Conservation (phyloP, 2,888 invertebrate genomes). For the Morinoia aosen region DNA sequence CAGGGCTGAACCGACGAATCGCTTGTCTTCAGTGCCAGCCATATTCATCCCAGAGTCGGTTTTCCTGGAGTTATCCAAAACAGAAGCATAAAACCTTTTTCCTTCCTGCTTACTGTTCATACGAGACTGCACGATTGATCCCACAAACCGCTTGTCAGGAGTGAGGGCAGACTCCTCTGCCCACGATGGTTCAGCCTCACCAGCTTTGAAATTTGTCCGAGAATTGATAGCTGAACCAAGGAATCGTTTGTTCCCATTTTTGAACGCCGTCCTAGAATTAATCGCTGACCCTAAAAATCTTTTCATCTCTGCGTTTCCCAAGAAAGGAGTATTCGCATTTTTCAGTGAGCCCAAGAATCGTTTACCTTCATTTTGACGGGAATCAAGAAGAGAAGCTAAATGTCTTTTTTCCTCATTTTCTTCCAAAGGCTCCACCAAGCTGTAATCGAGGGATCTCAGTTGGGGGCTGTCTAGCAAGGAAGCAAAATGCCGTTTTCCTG, state of each 20-base stretch:
- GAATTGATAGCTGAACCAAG: conserved; percentile 32
- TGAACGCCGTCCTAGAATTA: conserved; percentile 35
- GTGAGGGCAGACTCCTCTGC: neutral
- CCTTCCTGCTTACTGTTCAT: neutral
- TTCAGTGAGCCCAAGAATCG: conserved; percentile 33
- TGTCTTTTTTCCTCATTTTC: conserved; percentile 38
- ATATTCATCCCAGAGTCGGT: neutral
- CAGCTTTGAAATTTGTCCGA: neutral
- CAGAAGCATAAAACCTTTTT: conserved; percentile 20
- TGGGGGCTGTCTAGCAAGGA: conserved; percentile 27
- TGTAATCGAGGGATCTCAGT: neutral
- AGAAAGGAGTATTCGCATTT: conserved; percentile 24
- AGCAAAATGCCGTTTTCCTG: conserved; percentile 49
- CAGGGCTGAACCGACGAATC: conserved; percentile 29
- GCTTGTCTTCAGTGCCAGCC: neutral
- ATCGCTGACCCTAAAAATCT: conserved; percentile 44
- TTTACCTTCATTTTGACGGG: conserved; percentile 6
- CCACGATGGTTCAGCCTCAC: neutral
- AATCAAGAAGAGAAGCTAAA: neutral
- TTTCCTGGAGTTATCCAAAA: conserved; percentile 35
- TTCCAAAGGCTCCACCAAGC: conserved; percentile 9
- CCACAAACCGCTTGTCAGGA: conserved; percentile 24
- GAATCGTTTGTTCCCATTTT: conserved; percentile 40
- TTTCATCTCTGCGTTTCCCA: neutral
- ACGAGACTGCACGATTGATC: conserved; percentile 20